These are phyloP conservation scores for Scopus umbretta DNA, from an alignment of 2,113 vertebrate species.

Conservation along the genomic window DNA sequence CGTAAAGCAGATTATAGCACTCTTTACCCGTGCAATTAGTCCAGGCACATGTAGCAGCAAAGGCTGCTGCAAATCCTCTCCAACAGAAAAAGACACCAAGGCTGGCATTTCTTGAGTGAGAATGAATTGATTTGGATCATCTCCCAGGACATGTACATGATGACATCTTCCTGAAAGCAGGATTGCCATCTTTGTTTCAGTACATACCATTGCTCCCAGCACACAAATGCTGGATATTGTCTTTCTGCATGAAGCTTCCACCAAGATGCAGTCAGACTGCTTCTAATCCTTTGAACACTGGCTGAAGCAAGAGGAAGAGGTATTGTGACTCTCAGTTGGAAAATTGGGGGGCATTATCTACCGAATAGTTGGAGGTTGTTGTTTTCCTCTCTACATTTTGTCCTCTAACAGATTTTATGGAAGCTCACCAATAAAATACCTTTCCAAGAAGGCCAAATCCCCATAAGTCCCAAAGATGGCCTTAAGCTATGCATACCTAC, in stretches of 20 bases:
- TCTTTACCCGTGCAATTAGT: neutral
- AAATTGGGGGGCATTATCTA: neutral
- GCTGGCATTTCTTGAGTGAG: neutral
- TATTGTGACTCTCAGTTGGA: neutral
- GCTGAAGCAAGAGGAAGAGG: slow-evolving; percentile 30
- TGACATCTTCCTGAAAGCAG: slow-evolving; percentile 11
- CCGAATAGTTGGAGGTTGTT: neutral
- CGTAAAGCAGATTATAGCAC: neutral
- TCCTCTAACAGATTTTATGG: neutral
- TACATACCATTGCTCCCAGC: slow-evolving; percentile 15
- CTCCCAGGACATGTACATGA: neutral
- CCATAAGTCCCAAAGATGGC: neutral
- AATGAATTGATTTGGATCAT: neutral
- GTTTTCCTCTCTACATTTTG: neutral
- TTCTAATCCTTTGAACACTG: neutral
- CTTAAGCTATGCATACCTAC: neutral
- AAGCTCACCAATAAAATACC: neutral
- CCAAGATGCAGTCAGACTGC: slow-evolving; percentile 2
- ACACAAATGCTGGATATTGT: slow-evolving; percentile 35
- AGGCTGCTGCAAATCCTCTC: neutral
- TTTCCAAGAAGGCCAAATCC: neutral
- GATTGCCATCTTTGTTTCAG: neutral
- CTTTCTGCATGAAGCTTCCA: neutral
- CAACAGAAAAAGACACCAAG: neutral
- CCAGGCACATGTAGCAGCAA: neutral